Percentiles rank a stretch among this genome's conserved stretches.
Evolutionary conservation across 2,888 invertebrate species (phyloP).

Genomic region (Tachina grossa): DNA sequence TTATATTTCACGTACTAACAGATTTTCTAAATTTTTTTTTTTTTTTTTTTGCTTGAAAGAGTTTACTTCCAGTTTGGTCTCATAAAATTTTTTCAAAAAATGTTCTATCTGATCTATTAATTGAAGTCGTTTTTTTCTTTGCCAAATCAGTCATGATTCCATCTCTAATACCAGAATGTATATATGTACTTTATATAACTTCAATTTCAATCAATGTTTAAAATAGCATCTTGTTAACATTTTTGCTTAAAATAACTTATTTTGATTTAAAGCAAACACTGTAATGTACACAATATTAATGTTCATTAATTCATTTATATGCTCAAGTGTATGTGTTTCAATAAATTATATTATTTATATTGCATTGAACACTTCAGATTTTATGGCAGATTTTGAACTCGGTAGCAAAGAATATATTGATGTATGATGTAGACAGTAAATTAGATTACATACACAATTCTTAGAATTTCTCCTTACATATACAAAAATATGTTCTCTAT

Average conservation of each 20-base stretch:
- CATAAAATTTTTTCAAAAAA: no score
- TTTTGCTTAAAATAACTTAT: slow-evolving; percentile 36
- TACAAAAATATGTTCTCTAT: no score
- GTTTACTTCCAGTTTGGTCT: no score
- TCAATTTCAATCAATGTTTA: slow-evolving; percentile 5
- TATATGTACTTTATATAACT: background rate
- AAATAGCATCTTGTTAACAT: slow-evolving; percentile 27
- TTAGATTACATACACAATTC: no score
- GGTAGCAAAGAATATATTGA: background rate
- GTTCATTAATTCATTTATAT: slow-evolving; percentile 9
- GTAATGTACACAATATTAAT: slow-evolving; percentile 13
- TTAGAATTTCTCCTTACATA: no score
- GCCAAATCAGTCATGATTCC: no score
- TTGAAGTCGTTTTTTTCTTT: no score
- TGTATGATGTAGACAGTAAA: no score
- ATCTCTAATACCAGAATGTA: slow-evolving; percentile 1
- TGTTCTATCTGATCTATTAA: no score
- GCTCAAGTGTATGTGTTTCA: background rate
- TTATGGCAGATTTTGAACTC: background rate
- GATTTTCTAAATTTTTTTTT: no score
- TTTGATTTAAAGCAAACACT: slow-evolving; percentile 38
- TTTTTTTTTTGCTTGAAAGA: no score
- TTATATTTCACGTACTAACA: no score
- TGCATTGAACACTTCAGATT: background rate
- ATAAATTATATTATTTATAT: background rate